Conservation (phyloP, 1,140 invertebrate genomes). For the Drosophila malerkotliana region DNA sequence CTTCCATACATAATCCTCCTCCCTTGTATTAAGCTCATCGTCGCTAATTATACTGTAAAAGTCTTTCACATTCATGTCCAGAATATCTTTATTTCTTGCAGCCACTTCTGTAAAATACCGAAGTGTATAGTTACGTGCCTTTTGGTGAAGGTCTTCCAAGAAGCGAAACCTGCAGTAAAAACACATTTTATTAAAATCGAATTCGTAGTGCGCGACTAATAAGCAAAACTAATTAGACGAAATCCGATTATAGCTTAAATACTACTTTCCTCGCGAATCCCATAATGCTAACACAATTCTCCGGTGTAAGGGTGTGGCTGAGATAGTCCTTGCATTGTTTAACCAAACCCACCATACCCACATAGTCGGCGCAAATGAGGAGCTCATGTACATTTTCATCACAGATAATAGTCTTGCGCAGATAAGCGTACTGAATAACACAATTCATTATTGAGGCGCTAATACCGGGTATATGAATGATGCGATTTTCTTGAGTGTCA, state of each 20-base stretch:
- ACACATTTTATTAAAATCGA: slow-evolving; percentile 47
- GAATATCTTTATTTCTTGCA: slow-evolving; percentile 89
- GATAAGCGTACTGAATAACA: slow-evolving; percentile 93
- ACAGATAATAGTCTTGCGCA: slow-evolving; percentile 88
- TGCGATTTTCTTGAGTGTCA: slow-evolving; percentile 84
- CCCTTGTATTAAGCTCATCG: slow-evolving; percentile 90
- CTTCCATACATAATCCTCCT: slow-evolving; percentile 86
- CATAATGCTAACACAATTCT: slow-evolving; percentile 93
- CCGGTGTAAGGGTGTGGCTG: slow-evolving; percentile 86
- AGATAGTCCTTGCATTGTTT: slow-evolving; percentile 92
- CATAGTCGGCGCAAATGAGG: slow-evolving; percentile 90
- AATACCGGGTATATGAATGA: slow-evolving; percentile 90
- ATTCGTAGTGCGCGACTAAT: slow-evolving; percentile 13
- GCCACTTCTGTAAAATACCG: slow-evolving; percentile 90
- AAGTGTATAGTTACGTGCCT: slow-evolving; percentile 89
- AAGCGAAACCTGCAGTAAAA: slow-evolving; percentile 64
- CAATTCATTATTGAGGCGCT: slow-evolving; percentile 89
- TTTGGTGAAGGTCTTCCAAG: slow-evolving; percentile 88
- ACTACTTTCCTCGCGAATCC: slow-evolving; percentile 88
- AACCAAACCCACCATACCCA: slow-evolving; percentile 91
- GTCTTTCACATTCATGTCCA: slow-evolving; percentile 88
- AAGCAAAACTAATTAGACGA: not conserved
- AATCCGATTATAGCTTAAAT: slow-evolving; percentile 6
- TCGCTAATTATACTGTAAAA: slow-evolving; percentile 89
- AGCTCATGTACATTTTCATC: slow-evolving; percentile 91